Conservation (phyloP, 2,113 vertebrate genomes). For the Ursus arctos region DNA sequence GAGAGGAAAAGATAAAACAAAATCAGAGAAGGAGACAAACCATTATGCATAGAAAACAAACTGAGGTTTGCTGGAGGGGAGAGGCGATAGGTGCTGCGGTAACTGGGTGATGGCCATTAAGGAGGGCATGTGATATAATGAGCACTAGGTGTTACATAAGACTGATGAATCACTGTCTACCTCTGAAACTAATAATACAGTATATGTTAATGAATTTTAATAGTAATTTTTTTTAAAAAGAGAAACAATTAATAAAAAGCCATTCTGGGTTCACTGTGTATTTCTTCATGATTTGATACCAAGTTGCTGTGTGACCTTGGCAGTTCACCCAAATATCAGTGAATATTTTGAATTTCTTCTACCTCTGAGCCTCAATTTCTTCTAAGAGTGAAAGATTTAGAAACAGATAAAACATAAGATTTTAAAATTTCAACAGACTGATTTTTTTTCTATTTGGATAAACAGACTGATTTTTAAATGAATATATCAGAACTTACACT, state of each 20-base stretch:
- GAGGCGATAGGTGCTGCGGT: too few species aligned
- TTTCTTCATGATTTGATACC: conserved; percentile 34
- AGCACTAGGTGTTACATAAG: too few species aligned
- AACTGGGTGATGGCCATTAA: too few species aligned
- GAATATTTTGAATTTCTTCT: not conserved
- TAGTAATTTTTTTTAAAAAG: too few species aligned
- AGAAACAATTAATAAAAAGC: not conserved
- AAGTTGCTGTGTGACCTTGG: not conserved
- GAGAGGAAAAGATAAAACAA: too few species aligned
- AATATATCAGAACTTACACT: not conserved
- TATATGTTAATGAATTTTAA: too few species aligned
- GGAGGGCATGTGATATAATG: too few species aligned
- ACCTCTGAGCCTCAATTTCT: not conserved
- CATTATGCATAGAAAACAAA: too few species aligned
- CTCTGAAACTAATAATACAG: too few species aligned
- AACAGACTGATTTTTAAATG: conserved; percentile 7
- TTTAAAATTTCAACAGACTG: not conserved
- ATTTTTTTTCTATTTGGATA: not conserved
- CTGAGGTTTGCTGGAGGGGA: too few species aligned
- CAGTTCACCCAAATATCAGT: not conserved
- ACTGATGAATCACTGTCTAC: too few species aligned
- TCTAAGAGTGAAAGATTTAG: not conserved
- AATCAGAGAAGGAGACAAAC: too few species aligned
- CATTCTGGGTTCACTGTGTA: not conserved
- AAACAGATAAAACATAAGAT: not conserved